Percentiles rank a stretch among this genome's conserved stretches.
phyloP scores from a whole-genome alignment of 2,797 vertebrate species.

The Martes flavigula region DNA sequence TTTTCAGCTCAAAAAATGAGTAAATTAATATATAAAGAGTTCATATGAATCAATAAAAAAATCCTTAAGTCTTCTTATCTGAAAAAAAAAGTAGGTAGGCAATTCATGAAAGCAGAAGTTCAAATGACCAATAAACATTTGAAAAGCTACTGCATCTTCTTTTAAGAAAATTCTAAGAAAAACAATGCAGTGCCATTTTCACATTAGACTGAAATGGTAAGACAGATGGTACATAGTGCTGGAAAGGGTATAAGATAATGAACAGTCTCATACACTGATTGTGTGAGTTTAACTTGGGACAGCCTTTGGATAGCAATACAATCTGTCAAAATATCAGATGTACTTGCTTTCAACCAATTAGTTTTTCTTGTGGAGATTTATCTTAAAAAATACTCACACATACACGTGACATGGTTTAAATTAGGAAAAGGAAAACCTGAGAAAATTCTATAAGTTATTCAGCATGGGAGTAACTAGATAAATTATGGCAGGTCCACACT shows the following conservation, averaged over 20 bases:
- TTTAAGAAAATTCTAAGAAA: not conserved
- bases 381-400: not conserved
- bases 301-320: not conserved
- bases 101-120: not conserved
- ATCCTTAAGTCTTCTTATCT: not conserved
- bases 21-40: not conserved
- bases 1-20: not conserved
- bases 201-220: not conserved
- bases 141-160: not conserved
- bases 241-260: not conserved
- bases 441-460: not conserved
- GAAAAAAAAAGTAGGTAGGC: not conserved
- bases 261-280: not conserved
- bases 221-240: not conserved
- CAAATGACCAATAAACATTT: not conserved
- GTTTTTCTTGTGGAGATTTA: not conserved
- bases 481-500: not conserved
- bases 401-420: not conserved
- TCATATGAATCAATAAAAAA: not conserved
- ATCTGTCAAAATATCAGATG: not conserved
- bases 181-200: not conserved
- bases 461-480: not conserved
- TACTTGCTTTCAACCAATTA: not conserved
- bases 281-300: not conserved
- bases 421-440: not conserved